Base-by-base conservation (phyloP, 2,113 vertebrate genomes). In the Ctenodactylus gundi region DNA sequence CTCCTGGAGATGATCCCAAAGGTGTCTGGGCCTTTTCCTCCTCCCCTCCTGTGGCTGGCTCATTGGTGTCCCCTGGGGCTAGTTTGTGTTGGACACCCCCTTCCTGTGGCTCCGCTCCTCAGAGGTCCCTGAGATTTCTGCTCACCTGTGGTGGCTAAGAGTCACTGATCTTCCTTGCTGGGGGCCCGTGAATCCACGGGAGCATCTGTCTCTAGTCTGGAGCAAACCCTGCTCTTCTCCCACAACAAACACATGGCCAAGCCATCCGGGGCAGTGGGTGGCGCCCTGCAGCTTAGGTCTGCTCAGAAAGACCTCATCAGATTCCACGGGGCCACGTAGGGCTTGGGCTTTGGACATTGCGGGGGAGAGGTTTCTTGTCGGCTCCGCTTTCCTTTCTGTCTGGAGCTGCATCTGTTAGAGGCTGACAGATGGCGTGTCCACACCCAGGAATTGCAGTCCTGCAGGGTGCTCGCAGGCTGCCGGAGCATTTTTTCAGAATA, bases 401-500 rank as follows among this genome's bases (percentile, higher is more conserved):
- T 96, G 75, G 58, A 97, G 97, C 80, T 96, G 77, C 93, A 89
- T 97, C 97, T 98, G 98, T 97, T 96, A 97, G 98, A 90, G 88
- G 87, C 87, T 97, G 97, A 96, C 96, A 98, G 97, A 97, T 89
- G 95, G 97, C 57, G 49, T 93, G 88, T 94, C 95, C 96, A 96
- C 62, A 96, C 82, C 96, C 88, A 92, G 0, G 39, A 95, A 82
- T 96, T 97, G 97, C 96, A 97, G 53, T 95, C 77, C 95, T 93
- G 77, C 0, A 0, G 57, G 91, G 97, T 95, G 78, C 87, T 72
- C 92, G 78, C 76, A 97, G 78, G 89, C 93, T 96, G 94, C 84
- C 84, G 76, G 87, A 85, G 3, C 29, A 90, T 94, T 97, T 96
- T 86, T 97, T 98, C 88, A 72, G 77, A 96, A 90, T n/a, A 96